phyloP scores from a whole-genome alignment of 1,140 invertebrate genomes.

The Hetaerina americana region DNA sequence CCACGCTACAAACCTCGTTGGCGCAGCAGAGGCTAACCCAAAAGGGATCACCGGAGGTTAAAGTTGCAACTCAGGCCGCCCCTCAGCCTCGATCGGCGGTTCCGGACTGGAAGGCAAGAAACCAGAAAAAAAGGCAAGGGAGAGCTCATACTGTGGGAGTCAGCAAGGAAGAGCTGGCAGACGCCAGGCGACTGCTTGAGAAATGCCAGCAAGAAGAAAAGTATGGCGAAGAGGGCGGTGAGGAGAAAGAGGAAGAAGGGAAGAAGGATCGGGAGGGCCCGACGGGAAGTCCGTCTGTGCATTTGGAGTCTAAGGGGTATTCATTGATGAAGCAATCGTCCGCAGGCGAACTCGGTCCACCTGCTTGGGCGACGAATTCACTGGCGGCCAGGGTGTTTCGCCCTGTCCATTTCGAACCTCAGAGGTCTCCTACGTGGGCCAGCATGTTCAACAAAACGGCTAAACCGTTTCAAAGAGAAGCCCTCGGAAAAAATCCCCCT shows the following conservation, averaged over 20 bases:
- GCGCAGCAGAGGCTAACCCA: conserved; percentile 24
- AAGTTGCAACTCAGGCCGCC: conserved; percentile 29
- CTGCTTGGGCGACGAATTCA: neutral
- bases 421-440: neutral
- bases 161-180: conserved; percentile 58
- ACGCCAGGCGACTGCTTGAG: conserved; percentile 56
- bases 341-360: conserved; percentile 16
- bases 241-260: conserved; percentile 5
- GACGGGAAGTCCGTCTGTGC: neutral
- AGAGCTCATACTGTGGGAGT: conserved; percentile 68
- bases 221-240: too few relatives aligned
- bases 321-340: conserved; percentile 21
- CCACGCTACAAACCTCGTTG: conserved; percentile 56
- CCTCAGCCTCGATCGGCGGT: conserved; percentile 13
- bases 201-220: conserved; percentile 36
- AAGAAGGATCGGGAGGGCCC: conserved; percentile 8
- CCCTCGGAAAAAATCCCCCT: neutral
- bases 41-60: conserved; percentile 17
- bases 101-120: conserved; percentile 3
- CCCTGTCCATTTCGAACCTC: neutral
- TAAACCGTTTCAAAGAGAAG: neutral
- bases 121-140: conserved; percentile 31
- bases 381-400: neutral
- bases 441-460: conserved; percentile 1
- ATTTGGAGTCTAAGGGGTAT: neutral